These are phyloP conservation scores for Drosophila tanythrix DNA, from an alignment of 2,888 invertebrate genomes.

Conservation along the genomic window DNA sequence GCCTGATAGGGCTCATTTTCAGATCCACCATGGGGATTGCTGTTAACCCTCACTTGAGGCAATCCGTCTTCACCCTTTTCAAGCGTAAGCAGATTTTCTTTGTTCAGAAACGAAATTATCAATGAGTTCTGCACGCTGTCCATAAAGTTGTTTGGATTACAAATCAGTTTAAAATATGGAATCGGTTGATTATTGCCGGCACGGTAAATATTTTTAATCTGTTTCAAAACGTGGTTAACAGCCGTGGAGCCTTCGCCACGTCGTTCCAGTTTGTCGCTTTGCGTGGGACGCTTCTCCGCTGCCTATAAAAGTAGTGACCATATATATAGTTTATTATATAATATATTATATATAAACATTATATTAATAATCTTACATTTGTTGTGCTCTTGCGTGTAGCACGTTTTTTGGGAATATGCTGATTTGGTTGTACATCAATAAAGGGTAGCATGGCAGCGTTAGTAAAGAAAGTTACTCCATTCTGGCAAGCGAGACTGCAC, in stretches of 20 bases:
- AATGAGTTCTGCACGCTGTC: slow-evolving; percentile 87
- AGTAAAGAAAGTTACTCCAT: slow-evolving; percentile 61
- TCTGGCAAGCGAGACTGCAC: slow-evolving; percentile 49
- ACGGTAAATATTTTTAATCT: slow-evolving; percentile 84
- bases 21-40: slow-evolving; percentile 32
- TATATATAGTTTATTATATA: not conserved
- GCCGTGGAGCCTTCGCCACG: slow-evolving; percentile 86
- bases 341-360: not conserved
- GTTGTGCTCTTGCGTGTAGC: slow-evolving; percentile 71
- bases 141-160: slow-evolving; percentile 86
- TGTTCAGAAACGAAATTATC: slow-evolving; percentile 87
- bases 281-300: slow-evolving; percentile 85
- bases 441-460: slow-evolving; percentile 80
- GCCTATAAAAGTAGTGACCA: slow-evolving; percentile 49
- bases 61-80: slow-evolving; percentile 83
- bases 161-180: slow-evolving; percentile 86
- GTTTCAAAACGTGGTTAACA: slow-evolving; percentile 85
- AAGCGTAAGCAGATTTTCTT: slow-evolving; percentile 86
- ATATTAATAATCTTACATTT: slow-evolving; percentile 46
- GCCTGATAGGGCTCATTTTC: slow-evolving; percentile 69
- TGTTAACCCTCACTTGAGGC: slow-evolving; percentile 73
- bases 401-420: slow-evolving; percentile 77
- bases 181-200: slow-evolving; percentile 85
- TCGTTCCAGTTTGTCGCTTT: slow-evolving; percentile 85
- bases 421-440: slow-evolving; percentile 80